Evolutionary conservation across 2,888 invertebrate species (phyloP), one percentile per base, ranked within the genome.

Genomic region (Orthosia incerta): DNA sequence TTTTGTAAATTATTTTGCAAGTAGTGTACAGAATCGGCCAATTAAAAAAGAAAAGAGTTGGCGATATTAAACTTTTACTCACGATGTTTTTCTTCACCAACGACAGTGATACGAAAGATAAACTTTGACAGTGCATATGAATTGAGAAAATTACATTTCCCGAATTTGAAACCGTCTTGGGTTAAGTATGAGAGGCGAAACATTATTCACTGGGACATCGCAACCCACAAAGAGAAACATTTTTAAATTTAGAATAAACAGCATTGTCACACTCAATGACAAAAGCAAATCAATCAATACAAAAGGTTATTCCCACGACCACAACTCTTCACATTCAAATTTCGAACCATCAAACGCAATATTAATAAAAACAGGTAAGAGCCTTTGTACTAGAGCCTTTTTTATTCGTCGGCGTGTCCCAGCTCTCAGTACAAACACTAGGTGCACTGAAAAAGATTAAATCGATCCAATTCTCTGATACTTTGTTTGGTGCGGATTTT

Each of bases 401-500:
- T 83, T 84, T 86, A 80, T 87, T 84, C 83, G 80, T 70, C 53
- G 65, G 23, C 56, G 71, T 76, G 79, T 76, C 39, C 65, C 55
- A 31, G 80, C 78, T 79, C 68, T 81, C 77, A 76, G 72, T 78
- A 85, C 85, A 86, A 86, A 87, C 85, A 87, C 82, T 74, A 78
- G 76, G 67, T 83, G 83, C 77, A 79, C 79, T 80, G 79, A 82
- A 88, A 88, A 89, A 87, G 86, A 89, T 89, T 89, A 87, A 88
- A 89, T 87, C 88, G 86, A 89, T 87, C 88, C 85, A 78, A 84
- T 88, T 86, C 81, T 73, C 66, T 79, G 75, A 83, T 86, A 80
- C 74, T 62, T 68, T 74, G 71, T 79, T 75, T 75, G 74, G 76
- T 68, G 72, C 63, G 76, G 80, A 86, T 83, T 89, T 89, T 89